Conservation (phyloP, 2,888 invertebrate species). For the Teleogryllus oceanicus region DNA sequence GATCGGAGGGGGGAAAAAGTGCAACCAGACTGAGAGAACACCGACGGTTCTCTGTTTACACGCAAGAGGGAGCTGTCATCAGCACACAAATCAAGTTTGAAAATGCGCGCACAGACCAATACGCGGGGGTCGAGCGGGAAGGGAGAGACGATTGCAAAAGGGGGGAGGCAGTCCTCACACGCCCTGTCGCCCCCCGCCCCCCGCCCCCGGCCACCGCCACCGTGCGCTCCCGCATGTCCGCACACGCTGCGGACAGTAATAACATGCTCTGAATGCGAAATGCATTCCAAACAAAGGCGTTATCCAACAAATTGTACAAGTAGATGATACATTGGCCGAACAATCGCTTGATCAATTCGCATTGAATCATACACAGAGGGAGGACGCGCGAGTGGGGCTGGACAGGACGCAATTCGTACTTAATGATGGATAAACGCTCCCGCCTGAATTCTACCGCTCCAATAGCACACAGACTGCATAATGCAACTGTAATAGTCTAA, state of each 20-base stretch:
- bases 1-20: not conserved
- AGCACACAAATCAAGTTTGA: constrained; percentile 18
- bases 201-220: too few relatives aligned
- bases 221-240: not conserved
- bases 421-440: constrained; percentile 9
- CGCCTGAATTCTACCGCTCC: not conserved
- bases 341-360: constrained; percentile 18
- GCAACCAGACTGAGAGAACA: not conserved
- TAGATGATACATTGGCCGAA: constrained; percentile 18
- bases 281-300: constrained; percentile 18
- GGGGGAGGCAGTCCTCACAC: not conserved
- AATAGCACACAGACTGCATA: constrained; percentile 18
- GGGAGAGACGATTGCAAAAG: not conserved
- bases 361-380: constrained; percentile 18
- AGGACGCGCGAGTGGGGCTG: not conserved
- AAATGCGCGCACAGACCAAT: constrained; percentile 9
- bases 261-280: constrained; percentile 18
- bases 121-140: not conserved
- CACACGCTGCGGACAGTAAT: constrained; percentile 7
- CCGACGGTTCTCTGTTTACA: not conserved
- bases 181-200: not conserved
- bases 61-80: constrained; percentile 18
- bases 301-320: constrained; percentile 18
- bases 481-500: constrained; percentile 18
- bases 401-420: constrained; percentile 6